Conservation (phyloP, 2,888 invertebrate genomes). For the Acanthosepion lycidas region DNA sequence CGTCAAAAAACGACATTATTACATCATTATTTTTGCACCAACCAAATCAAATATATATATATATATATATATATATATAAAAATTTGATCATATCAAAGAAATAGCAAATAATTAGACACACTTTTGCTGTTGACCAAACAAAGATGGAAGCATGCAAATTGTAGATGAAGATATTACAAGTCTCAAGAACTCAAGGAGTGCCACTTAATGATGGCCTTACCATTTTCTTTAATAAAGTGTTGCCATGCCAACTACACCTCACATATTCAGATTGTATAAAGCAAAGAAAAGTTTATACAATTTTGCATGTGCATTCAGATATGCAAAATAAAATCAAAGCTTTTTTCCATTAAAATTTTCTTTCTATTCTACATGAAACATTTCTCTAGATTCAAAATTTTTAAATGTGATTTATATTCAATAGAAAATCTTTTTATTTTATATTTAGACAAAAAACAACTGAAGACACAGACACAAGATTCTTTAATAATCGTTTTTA, state of each 20-base stretch:
- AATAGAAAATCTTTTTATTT: not conserved
- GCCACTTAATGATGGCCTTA: not conserved
- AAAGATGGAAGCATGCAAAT: not conserved
- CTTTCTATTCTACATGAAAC: too few species aligned
- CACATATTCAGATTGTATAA: too few species aligned
- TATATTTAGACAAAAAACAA: not conserved
- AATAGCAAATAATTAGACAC: not conserved
- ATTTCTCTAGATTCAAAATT: not conserved
- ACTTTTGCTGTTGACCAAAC: not conserved
- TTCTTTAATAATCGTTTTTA: not conserved
- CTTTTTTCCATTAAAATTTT: too few species aligned
- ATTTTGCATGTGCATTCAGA: too few species aligned
- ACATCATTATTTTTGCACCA: too few species aligned
- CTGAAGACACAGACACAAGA: not conserved
- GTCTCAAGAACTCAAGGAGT: not conserved
- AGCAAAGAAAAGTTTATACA: too few species aligned
- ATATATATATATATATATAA: too few species aligned
- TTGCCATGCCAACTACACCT: not conserved
- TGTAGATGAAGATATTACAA: not conserved
- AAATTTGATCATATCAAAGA: not conserved
- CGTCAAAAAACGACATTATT: too few species aligned
- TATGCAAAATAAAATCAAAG: too few species aligned
- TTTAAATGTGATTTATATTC: not conserved
- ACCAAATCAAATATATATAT: too few species aligned
- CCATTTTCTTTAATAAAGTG: not conserved